Conservation (phyloP, 2,888 invertebrate genomes). For the Anorthoa munda region DNA sequence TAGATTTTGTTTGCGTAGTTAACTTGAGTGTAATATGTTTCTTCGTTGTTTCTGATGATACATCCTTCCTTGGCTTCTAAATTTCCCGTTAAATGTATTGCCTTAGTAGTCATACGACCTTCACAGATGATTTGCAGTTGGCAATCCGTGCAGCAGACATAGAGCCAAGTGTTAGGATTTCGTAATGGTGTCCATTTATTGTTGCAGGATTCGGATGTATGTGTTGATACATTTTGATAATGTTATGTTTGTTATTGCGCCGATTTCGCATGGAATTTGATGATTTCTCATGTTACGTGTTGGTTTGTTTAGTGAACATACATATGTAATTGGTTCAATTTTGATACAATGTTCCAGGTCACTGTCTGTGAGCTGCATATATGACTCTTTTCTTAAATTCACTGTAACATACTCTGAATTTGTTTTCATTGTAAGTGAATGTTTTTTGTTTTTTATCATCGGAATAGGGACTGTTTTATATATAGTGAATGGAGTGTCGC, state of each 20-base stretch:
- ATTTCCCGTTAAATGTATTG: neutral
- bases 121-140: conserved; percentile 2
- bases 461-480: neutral
- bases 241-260: neutral
- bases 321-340: neutral
- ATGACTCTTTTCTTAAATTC: too few species aligned
- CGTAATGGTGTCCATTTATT: conserved; percentile 1
- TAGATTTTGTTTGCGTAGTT: too few species aligned
- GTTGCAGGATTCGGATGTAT: neutral
- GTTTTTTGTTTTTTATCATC: neutral
- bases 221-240: neutral
- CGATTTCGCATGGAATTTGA: too few species aligned
- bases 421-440: conserved; percentile 1
- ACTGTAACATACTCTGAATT: too few species aligned
- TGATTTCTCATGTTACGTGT: neutral
- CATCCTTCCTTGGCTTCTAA: conserved; percentile 1
- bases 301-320: neutral
- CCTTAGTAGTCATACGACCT: too few species aligned
- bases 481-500: neutral
- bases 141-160: neutral
- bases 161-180: neutral
- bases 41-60: neutral
- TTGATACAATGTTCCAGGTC: too few species aligned
- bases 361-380: too few species aligned
- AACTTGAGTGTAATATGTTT: neutral